Evolutionary conservation across 2,113 vertebrate species (phyloP), one percentile per base, ranked within the genome.

Genomic region (Stigmatopora nigra): DNA sequence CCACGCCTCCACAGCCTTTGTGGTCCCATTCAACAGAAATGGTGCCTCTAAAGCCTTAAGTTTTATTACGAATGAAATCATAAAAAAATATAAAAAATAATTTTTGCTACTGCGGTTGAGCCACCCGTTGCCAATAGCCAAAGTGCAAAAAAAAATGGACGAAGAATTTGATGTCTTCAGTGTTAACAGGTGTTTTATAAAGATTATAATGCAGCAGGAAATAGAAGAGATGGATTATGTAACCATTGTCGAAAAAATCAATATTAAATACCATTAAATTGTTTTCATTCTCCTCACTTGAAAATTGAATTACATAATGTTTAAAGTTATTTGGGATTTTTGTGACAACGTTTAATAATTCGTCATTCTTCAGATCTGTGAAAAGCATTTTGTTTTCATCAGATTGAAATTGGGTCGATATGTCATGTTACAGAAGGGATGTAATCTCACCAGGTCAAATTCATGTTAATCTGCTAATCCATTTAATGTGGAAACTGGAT

Each of bases 1-100:
- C 15, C 58, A 25, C 69, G 60, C 73, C 65, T 82, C 82, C 84
- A 85, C 87, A 78, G 82, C 84, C 87, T 80, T 69, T 79, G 73
- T 80, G 82, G 82, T 87, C 63, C 78, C 67, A 63, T 76, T 78
- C 75, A 68, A 79, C 71, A 79, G 7, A 78, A 75, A 64, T 64
- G 65, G 68, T 63, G 65, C 61, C 70, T 7, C 15, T 75, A 77
- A 68, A 49, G 67, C 68, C 65, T 78, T 41, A 49, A 35, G 52
- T 59, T 61, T 64, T 77, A 80, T 76, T 71, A 77, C 64, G 72
- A 45, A 67, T 59, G 45, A 7, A 25, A 15, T 57, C 45, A 68
- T 12, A 51, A 59, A 41, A 56, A n/a, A 69, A 69, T 65, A 68
- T 31, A 25, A 2, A 31, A 31, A 31, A 31, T 31, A n/a, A n/a